Percentiles rank a stretch among this genome's conserved stretches.
phyloP scores from a whole-genome alignment of 2,888 invertebrate genomes.

The Erebia palarica region DNA sequence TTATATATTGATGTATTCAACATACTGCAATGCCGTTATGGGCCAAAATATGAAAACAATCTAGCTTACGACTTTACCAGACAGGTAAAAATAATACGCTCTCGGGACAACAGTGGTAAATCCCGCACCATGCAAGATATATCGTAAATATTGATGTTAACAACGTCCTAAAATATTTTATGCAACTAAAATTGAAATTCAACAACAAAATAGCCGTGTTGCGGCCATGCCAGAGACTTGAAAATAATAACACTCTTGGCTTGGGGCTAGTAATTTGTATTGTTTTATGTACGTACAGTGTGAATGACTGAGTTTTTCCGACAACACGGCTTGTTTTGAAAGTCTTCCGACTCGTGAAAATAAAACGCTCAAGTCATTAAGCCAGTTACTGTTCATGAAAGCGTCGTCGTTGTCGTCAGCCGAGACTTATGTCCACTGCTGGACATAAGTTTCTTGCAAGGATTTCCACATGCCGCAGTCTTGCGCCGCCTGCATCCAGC shows the following conservation, averaged over 20 bases:
- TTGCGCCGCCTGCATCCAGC: too few species aligned
- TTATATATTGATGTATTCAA: conserved; percentile 16
- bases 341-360: background rate
- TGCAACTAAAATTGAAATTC: conserved; percentile 14
- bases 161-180: conserved; percentile 21
- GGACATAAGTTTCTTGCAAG: too few species aligned
- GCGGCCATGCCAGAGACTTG: background rate
- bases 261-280: conserved; percentile 30
- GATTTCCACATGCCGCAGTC: too few species aligned
- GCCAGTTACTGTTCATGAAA: too few species aligned
- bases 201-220: conserved; percentile 3
- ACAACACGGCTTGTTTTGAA: background rate
- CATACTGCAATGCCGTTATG: conserved; percentile 10
- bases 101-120: conserved; percentile 5
- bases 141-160: conserved; percentile 37
- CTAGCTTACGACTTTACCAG: conserved; percentile 6
- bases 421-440: too few species aligned
- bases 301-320: background rate
- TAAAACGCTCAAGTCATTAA: background rate
- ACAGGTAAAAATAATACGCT: background rate
- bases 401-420: too few species aligned
- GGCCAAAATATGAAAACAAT: background rate
- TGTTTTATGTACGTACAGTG: background rate
- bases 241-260: conserved; percentile 39
- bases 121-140: conserved; percentile 12